Evolutionary conservation across 2,888 invertebrate genomes (phyloP).

Genomic region (Taphrorychus bicolor): DNA sequence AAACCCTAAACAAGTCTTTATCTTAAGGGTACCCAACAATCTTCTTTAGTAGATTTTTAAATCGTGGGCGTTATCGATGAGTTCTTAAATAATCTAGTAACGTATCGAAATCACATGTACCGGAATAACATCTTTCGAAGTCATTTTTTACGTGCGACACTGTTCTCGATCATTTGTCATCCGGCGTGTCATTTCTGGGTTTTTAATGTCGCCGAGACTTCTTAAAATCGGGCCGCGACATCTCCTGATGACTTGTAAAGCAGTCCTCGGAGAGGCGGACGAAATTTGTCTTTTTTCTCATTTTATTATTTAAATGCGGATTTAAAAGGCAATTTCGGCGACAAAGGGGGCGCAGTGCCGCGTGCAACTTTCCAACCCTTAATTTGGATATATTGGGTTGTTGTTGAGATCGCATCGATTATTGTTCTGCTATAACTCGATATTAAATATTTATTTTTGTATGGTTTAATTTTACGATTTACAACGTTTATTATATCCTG

Average conservation of each 20-base stretch:
- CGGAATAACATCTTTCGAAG: too few species aligned
- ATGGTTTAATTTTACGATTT: too few species aligned
- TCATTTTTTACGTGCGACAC: too few species aligned
- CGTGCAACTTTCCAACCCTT: constrained; percentile 9
- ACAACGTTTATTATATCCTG: too few species aligned
- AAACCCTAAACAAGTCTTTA: not conserved
- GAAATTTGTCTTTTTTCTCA: constrained; percentile 44
- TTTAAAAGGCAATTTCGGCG: constrained; percentile 42
- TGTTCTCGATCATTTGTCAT: constrained; percentile 58
- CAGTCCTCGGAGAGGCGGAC: constrained; percentile 42
- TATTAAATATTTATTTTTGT: too few species aligned
- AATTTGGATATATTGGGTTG: constrained; percentile 34
- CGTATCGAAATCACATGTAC: too few species aligned
- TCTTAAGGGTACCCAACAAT: not conserved
- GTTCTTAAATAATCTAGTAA: too few species aligned
- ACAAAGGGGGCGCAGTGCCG: constrained; percentile 30
- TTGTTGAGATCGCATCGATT: constrained; percentile 11
- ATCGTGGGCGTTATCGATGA: too few species aligned
- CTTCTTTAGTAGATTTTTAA: too few species aligned
- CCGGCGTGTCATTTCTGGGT: constrained; percentile 54
- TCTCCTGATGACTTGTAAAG: constrained; percentile 47
- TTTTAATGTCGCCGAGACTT: constrained; percentile 45
- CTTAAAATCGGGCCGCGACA: constrained; percentile 44
- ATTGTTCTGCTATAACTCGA: too few species aligned
- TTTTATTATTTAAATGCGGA: constrained; percentile 44